phyloP scores from a whole-genome alignment of 2,113 vertebrate genomes.

The Eurypyga helias region DNA sequence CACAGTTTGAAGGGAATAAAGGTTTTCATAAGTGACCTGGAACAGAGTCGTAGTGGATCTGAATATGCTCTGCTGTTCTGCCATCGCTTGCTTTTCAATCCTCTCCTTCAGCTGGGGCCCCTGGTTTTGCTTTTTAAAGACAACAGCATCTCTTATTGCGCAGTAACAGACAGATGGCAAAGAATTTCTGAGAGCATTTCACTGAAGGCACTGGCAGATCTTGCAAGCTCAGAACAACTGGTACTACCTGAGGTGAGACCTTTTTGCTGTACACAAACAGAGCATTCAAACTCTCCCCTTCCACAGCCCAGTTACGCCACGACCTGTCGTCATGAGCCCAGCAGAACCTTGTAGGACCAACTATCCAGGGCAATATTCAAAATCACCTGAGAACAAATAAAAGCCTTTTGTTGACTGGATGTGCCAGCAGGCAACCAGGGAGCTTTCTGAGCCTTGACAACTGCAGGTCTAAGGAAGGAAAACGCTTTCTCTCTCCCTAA shows the following conservation, averaged over 20 bases:
- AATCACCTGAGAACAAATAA: background rate
- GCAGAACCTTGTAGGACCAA: background rate
- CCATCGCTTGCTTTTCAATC: background rate
- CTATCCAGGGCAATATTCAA: background rate
- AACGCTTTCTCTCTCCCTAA: background rate
- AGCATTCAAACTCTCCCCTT: background rate
- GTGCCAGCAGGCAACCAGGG: background rate
- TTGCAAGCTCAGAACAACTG: background rate
- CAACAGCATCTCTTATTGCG: background rate
- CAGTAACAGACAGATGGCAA: background rate
- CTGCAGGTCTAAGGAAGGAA: background rate
- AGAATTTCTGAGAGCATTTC: background rate
- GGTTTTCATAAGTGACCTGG: background rate
- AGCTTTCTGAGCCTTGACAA: background rate
- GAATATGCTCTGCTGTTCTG: background rate
- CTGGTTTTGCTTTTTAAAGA: background rate
- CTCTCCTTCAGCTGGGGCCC: background rate
- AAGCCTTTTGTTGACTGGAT: background rate
- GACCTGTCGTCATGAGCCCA: background rate
- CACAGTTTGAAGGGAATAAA: background rate
- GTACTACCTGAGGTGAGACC: background rate
- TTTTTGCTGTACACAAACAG: background rate
- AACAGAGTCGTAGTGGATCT: background rate
- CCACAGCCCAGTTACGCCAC: background rate
- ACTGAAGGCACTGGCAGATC: background rate